Conservation (phyloP, 2,113 vertebrate genomes). For the Edolisoma coerulescens region DNA sequence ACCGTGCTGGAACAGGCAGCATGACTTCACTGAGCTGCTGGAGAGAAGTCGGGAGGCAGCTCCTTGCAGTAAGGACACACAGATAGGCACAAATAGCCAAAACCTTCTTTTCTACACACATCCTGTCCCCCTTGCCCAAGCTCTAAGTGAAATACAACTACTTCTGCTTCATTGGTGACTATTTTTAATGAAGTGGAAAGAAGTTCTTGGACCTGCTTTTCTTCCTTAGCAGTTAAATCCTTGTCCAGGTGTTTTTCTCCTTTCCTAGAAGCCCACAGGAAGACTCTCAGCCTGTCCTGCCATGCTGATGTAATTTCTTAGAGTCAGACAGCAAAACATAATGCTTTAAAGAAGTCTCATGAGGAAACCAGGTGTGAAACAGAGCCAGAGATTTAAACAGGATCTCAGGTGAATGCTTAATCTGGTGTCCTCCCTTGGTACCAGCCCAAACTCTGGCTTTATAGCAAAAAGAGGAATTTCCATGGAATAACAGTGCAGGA, state of each 20-base stretch:
- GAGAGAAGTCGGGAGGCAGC: background rate
- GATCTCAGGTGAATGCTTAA: background rate
- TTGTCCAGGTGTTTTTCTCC: background rate
- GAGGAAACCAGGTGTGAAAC: background rate
- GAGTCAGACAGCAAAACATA: background rate
- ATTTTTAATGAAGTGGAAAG: background rate
- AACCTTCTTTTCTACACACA: rapidly evolving
- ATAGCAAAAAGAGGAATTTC: background rate
- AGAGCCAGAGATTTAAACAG: background rate
- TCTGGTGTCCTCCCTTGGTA: background rate
- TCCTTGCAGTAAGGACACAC: background rate
- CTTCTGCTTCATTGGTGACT: background rate
- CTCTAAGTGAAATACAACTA: background rate
- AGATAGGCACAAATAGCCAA: background rate
- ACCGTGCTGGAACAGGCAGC: background rate
- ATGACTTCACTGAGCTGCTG: background rate
- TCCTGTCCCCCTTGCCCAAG: background rate
- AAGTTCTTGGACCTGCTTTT: background rate
- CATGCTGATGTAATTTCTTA: background rate
- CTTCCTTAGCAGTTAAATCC: background rate
- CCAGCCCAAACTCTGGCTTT: background rate
- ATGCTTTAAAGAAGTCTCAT: background rate
- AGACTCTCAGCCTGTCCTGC: background rate
- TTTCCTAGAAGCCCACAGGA: background rate
- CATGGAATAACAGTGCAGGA: background rate